Evolutionary conservation across 1,140 invertebrate species (phyloP).

Genomic region (Anoplolepis gracilipes): DNA sequence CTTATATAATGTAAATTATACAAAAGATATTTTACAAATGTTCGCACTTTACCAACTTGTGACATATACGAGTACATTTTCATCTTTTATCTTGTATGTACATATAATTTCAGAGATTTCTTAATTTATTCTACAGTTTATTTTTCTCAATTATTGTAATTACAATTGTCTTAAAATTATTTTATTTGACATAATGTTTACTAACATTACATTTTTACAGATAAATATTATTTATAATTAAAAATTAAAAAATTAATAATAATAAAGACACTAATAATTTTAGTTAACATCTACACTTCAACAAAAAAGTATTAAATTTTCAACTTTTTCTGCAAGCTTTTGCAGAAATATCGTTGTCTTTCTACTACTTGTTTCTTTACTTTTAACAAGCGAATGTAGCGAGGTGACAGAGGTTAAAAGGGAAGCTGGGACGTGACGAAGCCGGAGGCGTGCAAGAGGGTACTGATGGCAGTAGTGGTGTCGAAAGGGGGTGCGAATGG

Average conservation of each 20-base stretch:
- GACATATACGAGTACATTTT: too few species aligned
- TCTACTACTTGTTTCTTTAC: neutral
- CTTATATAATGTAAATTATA: neutral
- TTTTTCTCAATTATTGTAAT: neutral
- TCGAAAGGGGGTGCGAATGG: conserved; percentile 69
- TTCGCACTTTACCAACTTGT: neutral
- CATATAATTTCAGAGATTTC: too few species aligned
- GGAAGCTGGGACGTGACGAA: conserved; percentile 74
- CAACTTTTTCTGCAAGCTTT: neutral
- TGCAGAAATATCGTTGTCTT: neutral
- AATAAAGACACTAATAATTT: neutral
- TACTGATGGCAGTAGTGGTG: conserved; percentile 49
- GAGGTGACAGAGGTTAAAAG: conserved; percentile 75
- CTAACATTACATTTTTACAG: neutral
- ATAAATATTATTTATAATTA: neutral
- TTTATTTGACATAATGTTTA: neutral
- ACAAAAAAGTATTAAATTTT: neutral
- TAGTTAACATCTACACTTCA: neutral
- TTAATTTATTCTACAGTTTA: neutral
- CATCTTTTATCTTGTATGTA: too few species aligned
- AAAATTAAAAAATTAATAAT: neutral
- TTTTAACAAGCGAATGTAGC: conserved; percentile 7
- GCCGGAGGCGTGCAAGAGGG: conserved; percentile 65
- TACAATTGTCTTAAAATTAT: neutral
- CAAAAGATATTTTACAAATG: neutral